Percentiles rank a stretch among this genome's conserved stretches.
Evolutionary conservation across 1,140 invertebrate genomes (phyloP).

Genomic region (Drosophila novamexicana): DNA sequence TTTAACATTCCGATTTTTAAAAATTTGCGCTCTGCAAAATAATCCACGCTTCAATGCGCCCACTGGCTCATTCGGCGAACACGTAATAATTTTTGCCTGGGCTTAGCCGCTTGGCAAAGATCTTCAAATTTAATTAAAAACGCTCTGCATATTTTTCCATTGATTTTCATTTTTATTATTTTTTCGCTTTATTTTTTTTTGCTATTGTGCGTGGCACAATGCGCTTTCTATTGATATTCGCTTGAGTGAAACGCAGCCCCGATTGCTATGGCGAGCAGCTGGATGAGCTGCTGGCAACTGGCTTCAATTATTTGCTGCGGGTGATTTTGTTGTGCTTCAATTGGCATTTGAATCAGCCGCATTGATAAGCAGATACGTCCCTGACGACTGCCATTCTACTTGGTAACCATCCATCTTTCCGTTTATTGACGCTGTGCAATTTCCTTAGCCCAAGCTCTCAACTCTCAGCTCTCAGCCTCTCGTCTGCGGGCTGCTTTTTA

Average conservation of each 20-base stretch:
- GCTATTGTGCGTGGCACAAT: constrained; percentile 16
- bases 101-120: constrained; percentile 41
- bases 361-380: constrained; percentile 32
- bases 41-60: constrained; percentile 62
- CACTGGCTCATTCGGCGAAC: constrained; percentile 14
- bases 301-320: constrained; percentile 42
- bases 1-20: constrained; percentile 21
- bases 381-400: constrained; percentile 19
- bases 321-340: constrained; percentile 39
- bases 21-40: constrained; percentile 52
- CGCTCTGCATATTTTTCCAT: constrained; percentile 69
- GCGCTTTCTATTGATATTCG: constrained; percentile 36
- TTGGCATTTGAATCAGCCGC: constrained; percentile 58
- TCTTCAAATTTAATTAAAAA: constrained; percentile 78
- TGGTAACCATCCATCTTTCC: constrained; percentile 27
- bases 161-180: constrained; percentile 50
- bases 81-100: constrained; percentile 52
- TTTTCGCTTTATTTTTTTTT: not conserved
- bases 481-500: not conserved
- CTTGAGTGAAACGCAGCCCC: not conserved
- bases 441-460: not conserved
- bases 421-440: constrained; percentile 28
- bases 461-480: not conserved
- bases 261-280: not conserved
- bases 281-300: constrained; percentile 4